Evolutionary conservation across 2,888 invertebrate species (phyloP), one percentile per base, ranked within the genome.

Genomic region (Lordiphosa andalusiaca): DNA sequence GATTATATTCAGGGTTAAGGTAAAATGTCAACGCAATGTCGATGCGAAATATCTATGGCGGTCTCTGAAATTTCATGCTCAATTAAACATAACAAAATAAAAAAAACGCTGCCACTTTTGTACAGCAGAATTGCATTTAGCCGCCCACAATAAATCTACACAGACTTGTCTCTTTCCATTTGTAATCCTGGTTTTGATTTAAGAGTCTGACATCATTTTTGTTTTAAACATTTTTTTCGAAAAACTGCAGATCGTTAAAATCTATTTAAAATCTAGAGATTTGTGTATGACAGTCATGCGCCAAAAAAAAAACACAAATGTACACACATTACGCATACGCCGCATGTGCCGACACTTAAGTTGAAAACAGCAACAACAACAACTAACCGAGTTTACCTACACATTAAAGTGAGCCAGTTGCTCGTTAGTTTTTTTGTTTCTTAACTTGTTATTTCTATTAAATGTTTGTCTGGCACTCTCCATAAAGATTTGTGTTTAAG

Each of bases 1-100:
- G 71, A 85, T 57, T 67, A 25, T 58, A 73, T 53, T 70, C 84
- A 84, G 84, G 81, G 81, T 81, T 81, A 81, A 81, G 81, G 86
- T 84, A 82, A 67, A 84, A 84, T 71, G 85, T 84, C 84, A 84
- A 65, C 75, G 64, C 39, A 56, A 56, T 57, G 46, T 71, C 53
- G 44, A 52, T 35, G 47, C 44, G 49, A 62, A 56, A 53, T 51
- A 60, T 42, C 51, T n/a, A 36, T 12, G 33, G 30, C 23, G 19
- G 21, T 23, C 58, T 67, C 51, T 37, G 52, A 63, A 69, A 53
- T 65, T 80, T 72, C 54, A 81, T 61, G 84, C 78, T 58, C 65
- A 71, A 81, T 81, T 85, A 57, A 65, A 48, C 69, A 76, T 46
- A 33, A 39, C 35, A 46, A 46, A 37, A 67, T 46, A 42, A 33